Conservation (phyloP, 2,113 vertebrate species). For the Delphinapterus leucas region DNA sequence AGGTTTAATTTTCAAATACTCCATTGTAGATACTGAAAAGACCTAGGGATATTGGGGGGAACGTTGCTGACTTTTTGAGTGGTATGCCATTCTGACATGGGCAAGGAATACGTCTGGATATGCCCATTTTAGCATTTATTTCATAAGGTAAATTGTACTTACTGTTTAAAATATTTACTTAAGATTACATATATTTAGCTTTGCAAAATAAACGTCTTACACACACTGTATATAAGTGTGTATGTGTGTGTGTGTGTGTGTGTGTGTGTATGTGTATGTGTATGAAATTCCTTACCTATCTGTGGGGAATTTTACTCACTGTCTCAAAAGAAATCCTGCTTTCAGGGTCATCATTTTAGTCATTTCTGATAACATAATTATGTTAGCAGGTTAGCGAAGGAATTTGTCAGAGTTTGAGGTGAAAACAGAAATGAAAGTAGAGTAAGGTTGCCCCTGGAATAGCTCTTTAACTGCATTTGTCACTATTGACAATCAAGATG, state of each 20-base stretch:
- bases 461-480: conserved; percentile 57
- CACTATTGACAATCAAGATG: conserved; percentile 26
- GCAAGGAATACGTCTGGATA: not conserved
- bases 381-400: conserved; percentile 2
- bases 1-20: not conserved
- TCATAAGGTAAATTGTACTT: not conserved
- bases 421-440: conserved; percentile 45
- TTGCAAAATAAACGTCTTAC: not conserved
- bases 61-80: not conserved
- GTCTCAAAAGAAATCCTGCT: conserved; percentile 1
- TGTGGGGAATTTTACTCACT: not conserved
- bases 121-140: not conserved
- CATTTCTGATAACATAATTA: not conserved
- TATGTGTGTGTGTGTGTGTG: too few species aligned
- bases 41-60: not conserved
- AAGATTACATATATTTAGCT: not conserved
- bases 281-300: not conserved
- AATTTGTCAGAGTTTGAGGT: conserved; percentile 39
- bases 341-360: conserved; percentile 9
- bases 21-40: not conserved
- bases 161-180: conserved; percentile 1
- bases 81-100: not conserved
- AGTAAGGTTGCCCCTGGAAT: conserved; percentile 44
- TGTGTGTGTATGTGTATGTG: too few species aligned
- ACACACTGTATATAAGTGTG: not conserved